Base-by-base conservation (phyloP, 2,797 vertebrate genomes). In the Crypturellus tataupa region DNA sequence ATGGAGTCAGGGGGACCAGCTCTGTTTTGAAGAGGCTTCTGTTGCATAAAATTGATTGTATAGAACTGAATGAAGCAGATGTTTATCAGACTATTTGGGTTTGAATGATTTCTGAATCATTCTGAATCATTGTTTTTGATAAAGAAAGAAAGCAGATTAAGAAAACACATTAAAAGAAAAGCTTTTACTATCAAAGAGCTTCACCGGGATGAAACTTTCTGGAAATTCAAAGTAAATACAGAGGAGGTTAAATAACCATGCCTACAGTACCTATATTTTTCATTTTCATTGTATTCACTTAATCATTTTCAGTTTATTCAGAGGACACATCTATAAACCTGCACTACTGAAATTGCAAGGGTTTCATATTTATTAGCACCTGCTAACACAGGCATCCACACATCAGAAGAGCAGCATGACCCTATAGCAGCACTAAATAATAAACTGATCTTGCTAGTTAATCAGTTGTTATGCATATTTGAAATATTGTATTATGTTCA, bases 361-460 rank as follows among this genome's bases (percentile, higher is more conserved):
- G 49, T 69, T 88, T 93, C 29, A 3, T 93, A 83, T 88, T 94
- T 92, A 51, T 90, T 88, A 90, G 67, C 86, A 93, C 83, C 83
- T 91, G 70, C 96, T 92, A 46, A 90, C 78, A 2, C 77, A 95
- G 71, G 75, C 73, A 78, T 40, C 80, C 90, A 65, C 55, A 23
- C 85, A 84, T 69, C 17, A 84, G 88, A 42, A 88, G 75, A 69
- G 70, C 49, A 62, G 49, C 6, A 67, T 72, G 92, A 35, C 70
- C 70, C 69, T 33, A 62, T 53, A 94, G 70, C 65, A 80, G 76
- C 2, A 1, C 47, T 33, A 40, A 25, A 33, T 69, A 88, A 64
- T 39, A 85, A 91, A 47, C 73, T 71, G 53, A 5, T 88, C 33
- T 73, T 53, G 23, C 49, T 62, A 49, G 77, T 86, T 73, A 68